phyloP scores from a whole-genome alignment of 2,888 invertebrate species.

The Opisthograptis luteolata region DNA sequence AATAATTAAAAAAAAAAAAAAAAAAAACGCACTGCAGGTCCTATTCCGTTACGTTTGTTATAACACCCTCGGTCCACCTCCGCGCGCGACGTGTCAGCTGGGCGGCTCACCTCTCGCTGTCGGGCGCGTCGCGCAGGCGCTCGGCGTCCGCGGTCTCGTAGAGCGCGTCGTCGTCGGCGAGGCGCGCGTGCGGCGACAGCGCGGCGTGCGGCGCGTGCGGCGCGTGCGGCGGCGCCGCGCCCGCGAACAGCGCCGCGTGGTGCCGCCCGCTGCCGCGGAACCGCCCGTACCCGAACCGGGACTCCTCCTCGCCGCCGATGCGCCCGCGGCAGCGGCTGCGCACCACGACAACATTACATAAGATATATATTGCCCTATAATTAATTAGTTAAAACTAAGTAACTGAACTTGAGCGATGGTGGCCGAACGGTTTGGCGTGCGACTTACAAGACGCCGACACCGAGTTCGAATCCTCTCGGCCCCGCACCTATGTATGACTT shows the following conservation, averaged over 20 bases:
- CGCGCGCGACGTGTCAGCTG: background rate
- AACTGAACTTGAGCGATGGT: no score
- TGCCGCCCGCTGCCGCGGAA: slow-evolving; percentile 79
- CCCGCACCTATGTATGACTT: no score
- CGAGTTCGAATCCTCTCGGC: no score
- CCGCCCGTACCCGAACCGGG: slow-evolving; percentile 90
- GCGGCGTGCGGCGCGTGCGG: slow-evolving; percentile 73
- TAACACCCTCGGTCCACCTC: background rate
- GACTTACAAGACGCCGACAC: no score
- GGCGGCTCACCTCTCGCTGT: slow-evolving; percentile 92
- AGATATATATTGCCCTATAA: no score
- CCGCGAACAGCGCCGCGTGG: slow-evolving; percentile 70
- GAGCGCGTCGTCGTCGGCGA: slow-evolving; percentile 91
- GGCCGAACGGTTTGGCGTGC: no score
- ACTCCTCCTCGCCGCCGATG: slow-evolving; percentile 85
- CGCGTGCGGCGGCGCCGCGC: slow-evolving; percentile 57
- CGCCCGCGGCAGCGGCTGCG: slow-evolving; percentile 81
- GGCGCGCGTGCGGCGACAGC: slow-evolving; percentile 71
- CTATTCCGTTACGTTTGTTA: no score
- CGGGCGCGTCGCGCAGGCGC: slow-evolving; percentile 90
- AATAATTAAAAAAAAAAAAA: no score
- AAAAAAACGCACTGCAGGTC: no score
- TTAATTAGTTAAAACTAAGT: no score
- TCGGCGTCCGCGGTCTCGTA: slow-evolving; percentile 93
- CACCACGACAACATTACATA: no score